Conservation (phyloP, 2,113 vertebrate genomes). For the Eurypyga helias region DNA sequence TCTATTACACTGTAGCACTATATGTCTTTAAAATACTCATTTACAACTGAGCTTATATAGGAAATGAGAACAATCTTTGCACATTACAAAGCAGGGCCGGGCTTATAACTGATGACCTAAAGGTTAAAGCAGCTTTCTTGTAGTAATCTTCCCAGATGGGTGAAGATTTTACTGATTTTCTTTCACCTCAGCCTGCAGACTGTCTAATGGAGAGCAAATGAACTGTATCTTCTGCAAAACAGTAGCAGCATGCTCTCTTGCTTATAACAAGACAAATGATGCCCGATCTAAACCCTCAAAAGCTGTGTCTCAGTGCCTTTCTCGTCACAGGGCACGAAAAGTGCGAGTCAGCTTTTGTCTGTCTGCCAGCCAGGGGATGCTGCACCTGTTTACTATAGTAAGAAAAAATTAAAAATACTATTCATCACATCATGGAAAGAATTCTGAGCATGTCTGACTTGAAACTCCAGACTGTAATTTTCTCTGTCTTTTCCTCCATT, state of each 20-base stretch:
- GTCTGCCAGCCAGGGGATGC: not conserved
- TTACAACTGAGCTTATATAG: not conserved
- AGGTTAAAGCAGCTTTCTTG: not conserved
- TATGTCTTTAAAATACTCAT: not conserved
- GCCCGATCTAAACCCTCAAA: not conserved
- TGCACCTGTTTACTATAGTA: not conserved
- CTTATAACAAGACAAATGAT: not conserved
- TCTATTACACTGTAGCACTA: not conserved
- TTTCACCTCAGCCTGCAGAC: not conserved
- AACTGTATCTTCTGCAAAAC: not conserved
- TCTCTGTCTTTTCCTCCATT: not conserved
- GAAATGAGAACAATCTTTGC: not conserved
- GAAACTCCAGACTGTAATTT: not conserved
- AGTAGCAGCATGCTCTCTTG: not conserved
- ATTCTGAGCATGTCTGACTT: not conserved
- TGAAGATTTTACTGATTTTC: not conserved
- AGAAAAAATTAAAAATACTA: conserved; percentile 7
- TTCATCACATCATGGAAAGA: not conserved
- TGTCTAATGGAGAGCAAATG: not conserved
- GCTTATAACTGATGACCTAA: not conserved
- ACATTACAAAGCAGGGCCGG: not conserved
- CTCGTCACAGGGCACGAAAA: not conserved
- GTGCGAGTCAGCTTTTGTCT: conserved; percentile 9
- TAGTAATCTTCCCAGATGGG: not conserved
- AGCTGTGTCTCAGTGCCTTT: not conserved